phyloP scores from a whole-genome alignment of 2,797 vertebrate genomes.

The Simalia tracyae region DNA sequence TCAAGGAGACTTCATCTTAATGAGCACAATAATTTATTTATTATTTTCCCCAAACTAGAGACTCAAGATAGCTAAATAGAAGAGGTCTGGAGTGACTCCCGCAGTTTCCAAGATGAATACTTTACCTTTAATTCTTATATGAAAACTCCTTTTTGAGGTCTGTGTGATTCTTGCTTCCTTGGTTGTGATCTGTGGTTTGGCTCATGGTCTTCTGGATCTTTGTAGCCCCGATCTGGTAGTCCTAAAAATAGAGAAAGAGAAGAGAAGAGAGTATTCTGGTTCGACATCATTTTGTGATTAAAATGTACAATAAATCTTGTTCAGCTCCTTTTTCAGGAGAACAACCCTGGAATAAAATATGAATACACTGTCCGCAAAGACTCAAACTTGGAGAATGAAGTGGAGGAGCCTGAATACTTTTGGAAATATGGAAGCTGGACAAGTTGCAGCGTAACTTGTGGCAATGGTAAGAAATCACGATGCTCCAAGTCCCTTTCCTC shows the following conservation, averaged over 20 bases:
- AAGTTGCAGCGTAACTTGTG: constrained; percentile 90
- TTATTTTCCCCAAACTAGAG: not conserved
- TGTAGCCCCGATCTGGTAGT: not conserved
- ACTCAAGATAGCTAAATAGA: not conserved
- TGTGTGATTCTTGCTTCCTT: not conserved
- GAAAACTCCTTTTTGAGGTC: not conserved
- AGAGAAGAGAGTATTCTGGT: not conserved
- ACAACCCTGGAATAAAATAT: constrained; percentile 87
- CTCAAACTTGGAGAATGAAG: constrained; percentile 79
- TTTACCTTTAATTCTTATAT: not conserved
- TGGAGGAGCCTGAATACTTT: constrained; percentile 80
- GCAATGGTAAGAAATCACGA: constrained; percentile 77
- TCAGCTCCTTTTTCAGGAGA: constrained; percentile 93
- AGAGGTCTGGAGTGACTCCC: not conserved
- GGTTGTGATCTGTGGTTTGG: not conserved
- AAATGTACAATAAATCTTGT: constrained; percentile 17
- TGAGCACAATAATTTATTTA: not conserved
- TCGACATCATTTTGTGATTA: not conserved
- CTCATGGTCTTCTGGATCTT: not conserved
- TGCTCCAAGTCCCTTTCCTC: not conserved
- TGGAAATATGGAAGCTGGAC: constrained; percentile 93
- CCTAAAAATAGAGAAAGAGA: not conserved
- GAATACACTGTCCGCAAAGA: constrained; percentile 88
- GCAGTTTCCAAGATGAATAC: not conserved
- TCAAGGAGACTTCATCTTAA: not conserved